A percentile compares a stretch with the other conserved stretches of the same genome.
Evolutionary conservation across 2,888 invertebrate species (phyloP).

Genomic region (Luperina nickerlii): DNA sequence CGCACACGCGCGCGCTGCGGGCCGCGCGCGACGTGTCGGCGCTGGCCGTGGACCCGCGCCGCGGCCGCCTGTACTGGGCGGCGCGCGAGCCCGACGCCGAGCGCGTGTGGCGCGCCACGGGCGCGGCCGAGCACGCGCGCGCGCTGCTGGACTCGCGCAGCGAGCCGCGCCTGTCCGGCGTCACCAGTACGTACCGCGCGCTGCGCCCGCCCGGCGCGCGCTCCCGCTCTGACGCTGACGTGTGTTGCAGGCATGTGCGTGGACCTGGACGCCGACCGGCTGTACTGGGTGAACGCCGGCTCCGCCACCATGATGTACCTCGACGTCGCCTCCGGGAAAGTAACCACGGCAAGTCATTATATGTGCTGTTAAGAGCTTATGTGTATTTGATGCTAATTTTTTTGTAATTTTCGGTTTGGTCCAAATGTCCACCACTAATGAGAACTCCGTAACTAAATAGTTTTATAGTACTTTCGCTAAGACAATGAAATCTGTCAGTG

Average conservation of each 20-base stretch:
- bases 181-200: slow-evolving; percentile 71
- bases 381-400: background rate
- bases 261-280: slow-evolving; percentile 89
- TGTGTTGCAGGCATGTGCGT: slow-evolving; percentile 89
- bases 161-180: slow-evolving; percentile 77
- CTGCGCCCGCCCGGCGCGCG: too few species aligned
- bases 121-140: slow-evolving; percentile 91
- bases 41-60: slow-evolving; percentile 92
- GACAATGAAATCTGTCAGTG: too few species aligned
- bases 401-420: background rate
- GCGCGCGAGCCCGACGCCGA: slow-evolving; percentile 82
- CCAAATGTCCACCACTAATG: background rate
- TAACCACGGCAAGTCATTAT: slow-evolving; percentile 73
- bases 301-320: slow-evolving; percentile 91
- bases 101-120: slow-evolving; percentile 91
- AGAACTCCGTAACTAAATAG: background rate
- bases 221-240: background rate
- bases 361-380: background rate
- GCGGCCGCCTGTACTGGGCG: slow-evolving; percentile 91
- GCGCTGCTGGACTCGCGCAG: slow-evolving; percentile 70
- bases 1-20: slow-evolving; percentile 91
- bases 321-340: slow-evolving; percentile 84
- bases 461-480: background rate
- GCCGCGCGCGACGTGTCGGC: slow-evolving; percentile 91
- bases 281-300: slow-evolving; percentile 92